phyloP scores from a whole-genome alignment of 2,888 invertebrate species.

The Hyposoter didymator region DNA sequence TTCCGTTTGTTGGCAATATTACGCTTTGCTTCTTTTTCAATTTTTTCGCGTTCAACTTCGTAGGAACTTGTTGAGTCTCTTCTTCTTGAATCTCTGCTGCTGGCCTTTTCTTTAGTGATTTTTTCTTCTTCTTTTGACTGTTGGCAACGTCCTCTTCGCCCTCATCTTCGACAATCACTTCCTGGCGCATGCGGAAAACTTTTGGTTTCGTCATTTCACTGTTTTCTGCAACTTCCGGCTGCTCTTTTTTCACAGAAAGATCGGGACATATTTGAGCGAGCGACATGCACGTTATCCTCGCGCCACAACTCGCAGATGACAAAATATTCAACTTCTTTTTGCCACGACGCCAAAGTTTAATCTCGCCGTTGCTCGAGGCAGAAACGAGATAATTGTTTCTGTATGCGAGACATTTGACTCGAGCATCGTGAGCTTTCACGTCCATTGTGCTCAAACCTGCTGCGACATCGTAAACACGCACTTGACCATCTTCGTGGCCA shows the following conservation, averaged over 20 bases:
- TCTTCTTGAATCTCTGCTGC: constrained; percentile 18
- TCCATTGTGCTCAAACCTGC: constrained; percentile 82
- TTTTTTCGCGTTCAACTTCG: constrained; percentile 22
- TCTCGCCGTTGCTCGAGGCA: constrained; percentile 91
- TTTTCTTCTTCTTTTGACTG: constrained; percentile 54
- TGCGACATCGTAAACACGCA: constrained; percentile 87
- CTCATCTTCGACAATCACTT: constrained; percentile 76
- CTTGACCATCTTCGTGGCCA: constrained; percentile 91
- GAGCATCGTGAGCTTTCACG: constrained; percentile 87
- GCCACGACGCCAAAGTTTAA: constrained; percentile 89
- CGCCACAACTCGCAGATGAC: constrained; percentile 85
- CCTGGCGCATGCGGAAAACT: constrained; percentile 72
- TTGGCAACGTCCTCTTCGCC: constrained; percentile 54
- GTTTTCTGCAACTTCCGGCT: constrained; percentile 56
- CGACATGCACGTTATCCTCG: constrained; percentile 90
- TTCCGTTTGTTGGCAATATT: background rate
- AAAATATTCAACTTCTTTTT: constrained; percentile 82
- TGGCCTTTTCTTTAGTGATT: constrained; percentile 40
- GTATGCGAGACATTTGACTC: constrained; percentile 89
- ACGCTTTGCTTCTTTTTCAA: constrained; percentile 51
- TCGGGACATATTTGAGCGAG: constrained; percentile 82
- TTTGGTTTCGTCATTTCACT: constrained; percentile 58
- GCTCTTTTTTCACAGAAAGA: constrained; percentile 61
- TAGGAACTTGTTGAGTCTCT: background rate
- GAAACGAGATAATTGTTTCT: constrained; percentile 87